phyloP scores from a whole-genome alignment of 2,797 vertebrate species.

The Microhierax caerulescens region DNA sequence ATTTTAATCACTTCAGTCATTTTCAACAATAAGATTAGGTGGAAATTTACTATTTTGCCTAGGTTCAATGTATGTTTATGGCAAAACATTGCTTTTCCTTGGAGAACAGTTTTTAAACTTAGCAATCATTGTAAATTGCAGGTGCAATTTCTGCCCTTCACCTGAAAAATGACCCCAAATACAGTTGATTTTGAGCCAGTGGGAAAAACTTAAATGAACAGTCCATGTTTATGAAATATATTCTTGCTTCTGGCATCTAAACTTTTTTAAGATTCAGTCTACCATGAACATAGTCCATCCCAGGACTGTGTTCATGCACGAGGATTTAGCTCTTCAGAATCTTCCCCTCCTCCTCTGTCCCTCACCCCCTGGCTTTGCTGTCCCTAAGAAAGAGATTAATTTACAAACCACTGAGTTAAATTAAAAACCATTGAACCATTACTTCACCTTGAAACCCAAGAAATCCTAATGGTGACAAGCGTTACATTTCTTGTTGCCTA shows the following conservation, averaged over 20 bases:
- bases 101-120: not conserved
- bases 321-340: not conserved
- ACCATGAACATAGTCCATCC: not conserved
- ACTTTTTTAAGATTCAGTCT: not conserved
- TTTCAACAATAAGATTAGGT: not conserved
- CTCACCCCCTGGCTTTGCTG: not conserved
- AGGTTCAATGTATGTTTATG: not conserved
- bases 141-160: not conserved
- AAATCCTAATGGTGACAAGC: not conserved
- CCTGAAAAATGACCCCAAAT: not conserved
- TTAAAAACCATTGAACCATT: not conserved
- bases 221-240: not conserved
- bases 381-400: not conserved
- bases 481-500: not conserved
- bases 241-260: not conserved
- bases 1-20: not conserved
- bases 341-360: not conserved
- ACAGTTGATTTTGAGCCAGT: not conserved
- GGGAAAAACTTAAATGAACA: not conserved
- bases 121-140: not conserved
- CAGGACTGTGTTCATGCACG: accelerated
- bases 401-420: not conserved
- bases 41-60: not conserved
- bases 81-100: not conserved
- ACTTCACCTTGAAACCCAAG: not conserved